A percentile compares a stretch with the other conserved stretches of the same genome.
phyloP scores from a whole-genome alignment of 2,113 vertebrate genomes.

The Leptobrachium leishanense region DNA sequence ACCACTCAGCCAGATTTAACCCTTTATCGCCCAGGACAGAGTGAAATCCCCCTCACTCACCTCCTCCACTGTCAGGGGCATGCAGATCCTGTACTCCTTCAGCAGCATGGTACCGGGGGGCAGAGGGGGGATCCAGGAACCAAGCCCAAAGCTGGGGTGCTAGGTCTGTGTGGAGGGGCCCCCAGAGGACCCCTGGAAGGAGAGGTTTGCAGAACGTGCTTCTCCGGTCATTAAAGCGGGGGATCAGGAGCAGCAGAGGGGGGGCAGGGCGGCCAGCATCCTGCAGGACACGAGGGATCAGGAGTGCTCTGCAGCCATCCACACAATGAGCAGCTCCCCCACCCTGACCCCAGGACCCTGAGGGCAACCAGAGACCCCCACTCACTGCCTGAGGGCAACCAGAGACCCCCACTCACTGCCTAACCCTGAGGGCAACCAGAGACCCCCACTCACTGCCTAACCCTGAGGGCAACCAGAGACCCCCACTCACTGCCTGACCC shows the following conservation, averaged over 20 bases:
- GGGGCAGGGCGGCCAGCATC: not conserved
- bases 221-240: conserved; percentile 18
- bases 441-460: too few species aligned
- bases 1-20: not conserved
- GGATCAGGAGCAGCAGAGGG: conserved; percentile 27
- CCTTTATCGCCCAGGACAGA: not conserved
- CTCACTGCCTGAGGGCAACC: not conserved
- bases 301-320: not conserved
- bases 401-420: conserved; percentile 18
- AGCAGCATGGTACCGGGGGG: conserved; percentile 80
- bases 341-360: too few species aligned
- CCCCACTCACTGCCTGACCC: too few species aligned
- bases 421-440: not conserved
- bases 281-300: not conserved
- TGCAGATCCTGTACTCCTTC: conserved; percentile 97
- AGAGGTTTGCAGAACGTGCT: conserved; percentile 10
- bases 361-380: too few species aligned
- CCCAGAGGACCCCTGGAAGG: not conserved
- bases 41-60: conserved; percentile 66
- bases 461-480: too few species aligned
- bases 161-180: too few species aligned
- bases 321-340: not conserved
- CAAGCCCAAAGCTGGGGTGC: conserved; percentile 53
- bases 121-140: not conserved
- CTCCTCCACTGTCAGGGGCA: conserved; percentile 95